Evolutionary conservation across 2,888 invertebrate genomes (phyloP).

Genomic region (Epicampocera succincta): DNA sequence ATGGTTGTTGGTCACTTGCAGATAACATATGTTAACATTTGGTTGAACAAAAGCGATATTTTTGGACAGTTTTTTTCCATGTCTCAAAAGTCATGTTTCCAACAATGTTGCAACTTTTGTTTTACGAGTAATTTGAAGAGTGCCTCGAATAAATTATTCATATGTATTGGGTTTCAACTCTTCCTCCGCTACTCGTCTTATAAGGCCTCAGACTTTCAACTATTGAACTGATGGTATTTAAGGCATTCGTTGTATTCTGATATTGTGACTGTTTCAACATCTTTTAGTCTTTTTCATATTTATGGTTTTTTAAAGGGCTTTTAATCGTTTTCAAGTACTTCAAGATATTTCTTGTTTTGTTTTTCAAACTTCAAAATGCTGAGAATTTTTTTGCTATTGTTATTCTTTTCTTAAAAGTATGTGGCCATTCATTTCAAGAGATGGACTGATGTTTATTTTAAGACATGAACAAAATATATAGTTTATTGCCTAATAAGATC

Average conservation of each 20-base stretch:
- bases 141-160: not conserved
- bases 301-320: slow-evolving; percentile 32
- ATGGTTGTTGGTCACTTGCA: not conserved
- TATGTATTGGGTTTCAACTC: not conserved
- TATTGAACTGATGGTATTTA: not conserved
- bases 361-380: slow-evolving; percentile 6
- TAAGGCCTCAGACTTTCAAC: not conserved
- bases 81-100: not conserved
- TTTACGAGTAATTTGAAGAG: not conserved
- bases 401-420: slow-evolving; percentile 47
- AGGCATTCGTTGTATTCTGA: not conserved
- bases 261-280: not conserved
- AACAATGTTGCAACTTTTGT: slow-evolving; percentile 12
- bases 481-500: slow-evolving; percentile 40
- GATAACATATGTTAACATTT: slow-evolving; percentile 53
- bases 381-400: slow-evolving; percentile 26
- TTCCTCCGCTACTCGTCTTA: not conserved
- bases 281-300: not conserved
- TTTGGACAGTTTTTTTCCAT: not conserved
- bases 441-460: slow-evolving; percentile 5
- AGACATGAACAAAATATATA: slow-evolving; percentile 3
- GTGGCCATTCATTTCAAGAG: slow-evolving; percentile 30
- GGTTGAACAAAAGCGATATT: slow-evolving; percentile 27
- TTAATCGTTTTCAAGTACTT: slow-evolving; percentile 50
- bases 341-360: slow-evolving; percentile 2